Evolutionary conservation across 53 echinoderm and acorn worm genomes (phyloP).

Genomic region (Holothuria scabra): DNA sequence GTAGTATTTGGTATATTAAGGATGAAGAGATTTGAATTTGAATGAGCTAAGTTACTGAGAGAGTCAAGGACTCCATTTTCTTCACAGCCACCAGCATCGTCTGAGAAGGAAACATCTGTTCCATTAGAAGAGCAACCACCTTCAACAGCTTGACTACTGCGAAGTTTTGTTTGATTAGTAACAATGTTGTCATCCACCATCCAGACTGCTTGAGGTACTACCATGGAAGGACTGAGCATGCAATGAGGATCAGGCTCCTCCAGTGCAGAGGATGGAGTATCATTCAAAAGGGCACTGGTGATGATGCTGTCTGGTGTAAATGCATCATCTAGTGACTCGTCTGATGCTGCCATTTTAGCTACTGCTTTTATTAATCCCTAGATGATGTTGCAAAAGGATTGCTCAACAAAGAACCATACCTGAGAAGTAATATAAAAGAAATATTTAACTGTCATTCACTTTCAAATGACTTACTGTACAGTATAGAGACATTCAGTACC

Average conservation of each 20-base stretch:
- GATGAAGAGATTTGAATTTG: constrained; percentile 74
- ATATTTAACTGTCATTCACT: too few relatives aligned
- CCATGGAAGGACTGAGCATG: constrained; percentile 71
- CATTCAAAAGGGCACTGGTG: constrained; percentile 47
- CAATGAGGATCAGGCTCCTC: constrained; percentile 71
- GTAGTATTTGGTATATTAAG: constrained; percentile 71
- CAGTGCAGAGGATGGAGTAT: constrained; percentile 67
- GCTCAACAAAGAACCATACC: too few relatives aligned
- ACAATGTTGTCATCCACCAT: constrained; percentile 59
- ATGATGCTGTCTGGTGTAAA: constrained; percentile 43
- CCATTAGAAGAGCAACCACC: constrained; percentile 12
- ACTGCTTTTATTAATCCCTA: neutral
- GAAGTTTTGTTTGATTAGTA: constrained; percentile 25
- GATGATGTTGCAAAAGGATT: too few relatives aligned
- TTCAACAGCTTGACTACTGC: neutral
- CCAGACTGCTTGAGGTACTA: constrained; percentile 70
- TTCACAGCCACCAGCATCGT: constrained; percentile 2
- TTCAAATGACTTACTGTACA: too few relatives aligned
- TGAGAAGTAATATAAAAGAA: too few relatives aligned
- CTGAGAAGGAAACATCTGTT: constrained; percentile 35
- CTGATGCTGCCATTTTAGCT: neutral
- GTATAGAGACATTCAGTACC: too few relatives aligned
- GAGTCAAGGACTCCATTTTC: constrained; percentile 45
- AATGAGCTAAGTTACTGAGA: constrained; percentile 63
- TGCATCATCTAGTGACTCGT: constrained; percentile 31